phyloP scores from a whole-genome alignment of 2,888 invertebrate species.

The Pandemis heparana region DNA sequence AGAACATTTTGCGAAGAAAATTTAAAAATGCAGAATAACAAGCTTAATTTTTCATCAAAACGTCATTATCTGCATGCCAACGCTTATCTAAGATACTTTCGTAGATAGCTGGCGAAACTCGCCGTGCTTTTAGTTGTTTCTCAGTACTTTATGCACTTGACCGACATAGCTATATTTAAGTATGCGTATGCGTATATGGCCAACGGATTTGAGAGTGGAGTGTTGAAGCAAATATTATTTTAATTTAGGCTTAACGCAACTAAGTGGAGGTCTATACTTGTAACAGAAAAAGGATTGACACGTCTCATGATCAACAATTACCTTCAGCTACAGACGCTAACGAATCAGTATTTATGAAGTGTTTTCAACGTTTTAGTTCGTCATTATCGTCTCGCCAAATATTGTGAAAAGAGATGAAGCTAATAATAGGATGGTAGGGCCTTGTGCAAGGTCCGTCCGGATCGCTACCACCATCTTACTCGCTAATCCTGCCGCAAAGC shows the following conservation, averaged over 20 bases:
- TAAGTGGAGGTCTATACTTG: neutral
- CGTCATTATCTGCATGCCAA: neutral
- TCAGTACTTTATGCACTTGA: slow-evolving; percentile 23
- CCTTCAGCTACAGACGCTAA: no score
- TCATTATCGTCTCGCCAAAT: no score
- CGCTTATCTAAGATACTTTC: slow-evolving; percentile 21
- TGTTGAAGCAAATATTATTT: neutral
- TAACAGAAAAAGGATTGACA: neutral
- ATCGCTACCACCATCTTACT: no score
- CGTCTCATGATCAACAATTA: no score
- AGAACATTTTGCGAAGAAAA: neutral
- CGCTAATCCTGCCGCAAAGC: no score
- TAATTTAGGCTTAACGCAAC: neutral
- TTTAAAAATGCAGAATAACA: slow-evolving; percentile 6
- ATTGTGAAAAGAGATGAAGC: no score
- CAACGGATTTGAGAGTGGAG: slow-evolving; percentile 13
- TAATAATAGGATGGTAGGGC: no score
- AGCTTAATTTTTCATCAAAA: slow-evolving; percentile 3
- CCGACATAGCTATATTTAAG: slow-evolving; percentile 1
- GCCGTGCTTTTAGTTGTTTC: slow-evolving; percentile 4
- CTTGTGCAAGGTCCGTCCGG: no score
- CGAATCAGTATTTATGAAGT: no score
- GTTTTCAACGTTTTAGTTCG: no score
- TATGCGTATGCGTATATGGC: neutral
- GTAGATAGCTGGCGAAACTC: slow-evolving; percentile 26